These are phyloP conservation scores for Melanotus villosus DNA, from an alignment of 2,888 invertebrate species.

Conservation along the genomic window DNA sequence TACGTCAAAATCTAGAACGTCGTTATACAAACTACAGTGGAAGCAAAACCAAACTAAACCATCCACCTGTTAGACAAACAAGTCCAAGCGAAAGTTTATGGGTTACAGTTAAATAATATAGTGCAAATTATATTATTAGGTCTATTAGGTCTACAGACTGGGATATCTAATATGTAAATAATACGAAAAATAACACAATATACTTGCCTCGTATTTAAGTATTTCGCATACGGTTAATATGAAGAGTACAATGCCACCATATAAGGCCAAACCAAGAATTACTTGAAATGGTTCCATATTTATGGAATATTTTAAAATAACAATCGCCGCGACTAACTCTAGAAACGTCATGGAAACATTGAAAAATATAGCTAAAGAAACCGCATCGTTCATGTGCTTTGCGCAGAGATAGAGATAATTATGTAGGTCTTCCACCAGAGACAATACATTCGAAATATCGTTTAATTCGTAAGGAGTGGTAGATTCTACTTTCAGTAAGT, in stretches of 20 bases:
- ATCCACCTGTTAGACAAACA: no score
- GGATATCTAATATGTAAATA: no score
- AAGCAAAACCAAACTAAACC: no score
- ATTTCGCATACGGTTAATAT: neutral
- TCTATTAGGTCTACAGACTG: no score
- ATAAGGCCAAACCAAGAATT: slow-evolving; percentile 11
- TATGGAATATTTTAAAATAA: slow-evolving; percentile 15
- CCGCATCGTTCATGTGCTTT: neutral
- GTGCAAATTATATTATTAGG: no score
- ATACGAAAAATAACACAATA: no score
- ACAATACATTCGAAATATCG: neutral
- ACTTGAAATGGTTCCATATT: slow-evolving; percentile 4
- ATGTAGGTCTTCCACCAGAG: neutral
- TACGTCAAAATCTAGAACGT: no score
- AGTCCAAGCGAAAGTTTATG: no score
- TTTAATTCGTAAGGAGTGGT: neutral
- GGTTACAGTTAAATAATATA: no score
- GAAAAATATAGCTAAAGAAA: slow-evolving; percentile 8
- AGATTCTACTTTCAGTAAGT: neutral
- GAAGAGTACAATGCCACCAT: neutral
- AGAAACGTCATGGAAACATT: slow-evolving; percentile 21
- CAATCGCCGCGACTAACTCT: slow-evolving; percentile 8
- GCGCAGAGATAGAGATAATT: slow-evolving; percentile 1
- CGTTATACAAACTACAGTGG: no score
- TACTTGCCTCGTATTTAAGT: slow-evolving; percentile 17